Percentiles rank a stretch among this genome's conserved stretches.
phyloP scores from a whole-genome alignment of 2,797 vertebrate genomes.

The Australoheros facetus region DNA sequence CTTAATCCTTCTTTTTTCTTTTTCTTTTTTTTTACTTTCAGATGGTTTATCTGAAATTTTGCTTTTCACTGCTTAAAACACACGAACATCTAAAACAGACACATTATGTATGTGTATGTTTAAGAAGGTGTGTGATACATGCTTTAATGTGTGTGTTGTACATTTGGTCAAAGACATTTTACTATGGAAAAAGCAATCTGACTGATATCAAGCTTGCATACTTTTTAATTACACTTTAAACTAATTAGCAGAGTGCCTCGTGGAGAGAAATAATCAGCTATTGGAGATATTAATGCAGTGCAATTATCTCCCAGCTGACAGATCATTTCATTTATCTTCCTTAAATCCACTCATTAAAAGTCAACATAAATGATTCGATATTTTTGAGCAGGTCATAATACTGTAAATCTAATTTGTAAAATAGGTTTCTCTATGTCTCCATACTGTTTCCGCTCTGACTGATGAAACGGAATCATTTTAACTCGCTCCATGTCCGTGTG shows the following conservation, averaged over 20 bases:
- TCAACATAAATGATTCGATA: background rate
- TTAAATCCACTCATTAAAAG: background rate
- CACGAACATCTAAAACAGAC: background rate
- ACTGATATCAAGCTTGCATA: background rate
- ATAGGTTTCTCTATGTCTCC: background rate
- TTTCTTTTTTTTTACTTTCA: no score
- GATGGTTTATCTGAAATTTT: no score
- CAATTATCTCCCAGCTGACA: background rate
- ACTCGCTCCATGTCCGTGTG: background rate
- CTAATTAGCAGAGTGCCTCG: background rate
- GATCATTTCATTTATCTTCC: background rate
- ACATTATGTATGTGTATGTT: background rate
- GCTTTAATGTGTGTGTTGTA: background rate
- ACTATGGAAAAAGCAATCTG: background rate
- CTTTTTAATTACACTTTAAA: background rate
- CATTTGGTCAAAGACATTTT: background rate
- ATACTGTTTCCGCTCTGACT: background rate
- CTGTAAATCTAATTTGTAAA: background rate
- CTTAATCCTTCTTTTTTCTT: background rate
- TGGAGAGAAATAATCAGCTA: background rate
- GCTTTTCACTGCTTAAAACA: no score
- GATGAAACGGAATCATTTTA: constrained; percentile 7
- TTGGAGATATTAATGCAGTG: background rate
- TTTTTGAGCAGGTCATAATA: background rate
- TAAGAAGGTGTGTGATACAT: background rate